Evolutionary conservation across 2,888 invertebrate species (phyloP), one percentile per base, ranked within the genome.

Genomic region (Gnatocerus cornutus): DNA sequence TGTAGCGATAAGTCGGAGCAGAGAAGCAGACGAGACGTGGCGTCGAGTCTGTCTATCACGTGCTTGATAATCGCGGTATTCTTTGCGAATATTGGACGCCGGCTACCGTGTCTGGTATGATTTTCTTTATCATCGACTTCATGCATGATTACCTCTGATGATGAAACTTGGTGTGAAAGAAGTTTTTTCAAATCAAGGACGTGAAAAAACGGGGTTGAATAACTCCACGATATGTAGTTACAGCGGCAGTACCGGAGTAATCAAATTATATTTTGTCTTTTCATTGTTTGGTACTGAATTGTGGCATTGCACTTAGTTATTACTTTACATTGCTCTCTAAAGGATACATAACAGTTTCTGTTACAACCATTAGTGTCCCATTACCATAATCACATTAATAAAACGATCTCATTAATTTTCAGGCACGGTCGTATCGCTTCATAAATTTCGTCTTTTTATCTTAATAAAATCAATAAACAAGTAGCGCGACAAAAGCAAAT

Each of bases 121-220:
- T 46, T 48, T n/a, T 52, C 29, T 52, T 39, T 41, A 62, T 52
- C 50, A 62, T 50, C 48, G 29, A 14, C 12, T n/a, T 39, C 13
- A 62, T 50, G 62, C 62, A 62, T 50, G 62, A 62, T 39, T 50
- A 39, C 37, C 39, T 62, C 27, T 39, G 4, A 21, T 62, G 33
- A 50, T 62, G 37, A 37, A 62, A 62, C 50, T 10, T 14, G 27
- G 14, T 39, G 62, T 39, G 59, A 62, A 62, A 62, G 39, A 62
- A 62, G 29, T 50, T 39, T 45, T 58, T 29, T 50, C n/a, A 10
- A 50, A 5, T 10, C 48, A 50, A 50, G 48, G 48, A 50, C 27
- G n/a, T 27, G n/a, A 14, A 46, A 50, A 29, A 27, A 29, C 6
- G 5, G 29, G n/a, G 48, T 16, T 27, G 3, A 50, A 50, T 27